Percentiles rank a stretch among this genome's conserved stretches.
These are phyloP conservation scores for Cotesia congregata DNA, from an alignment of 2,888 invertebrate genomes.

Conservation along the genomic window DNA sequence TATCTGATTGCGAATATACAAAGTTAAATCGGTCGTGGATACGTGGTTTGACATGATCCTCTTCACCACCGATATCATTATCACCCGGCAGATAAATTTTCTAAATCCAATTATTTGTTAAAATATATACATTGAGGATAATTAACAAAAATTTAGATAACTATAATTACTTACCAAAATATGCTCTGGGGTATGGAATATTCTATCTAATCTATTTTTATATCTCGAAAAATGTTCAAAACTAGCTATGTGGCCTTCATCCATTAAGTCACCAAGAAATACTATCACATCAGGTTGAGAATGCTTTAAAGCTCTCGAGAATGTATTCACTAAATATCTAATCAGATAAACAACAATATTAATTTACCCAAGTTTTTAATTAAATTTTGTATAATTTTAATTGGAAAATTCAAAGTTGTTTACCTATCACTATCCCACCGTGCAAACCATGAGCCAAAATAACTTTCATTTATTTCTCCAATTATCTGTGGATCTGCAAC, in stretches of 20 bases:
- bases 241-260: slow-evolving; percentile 89
- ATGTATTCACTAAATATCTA: slow-evolving; percentile 87
- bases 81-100: slow-evolving; percentile 93
- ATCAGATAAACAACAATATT: slow-evolving; percentile 29
- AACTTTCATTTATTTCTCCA: slow-evolving; percentile 82
- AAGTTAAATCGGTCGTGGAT: slow-evolving; percentile 81
- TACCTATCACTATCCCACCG: slow-evolving; percentile 93
- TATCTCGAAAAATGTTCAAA: slow-evolving; percentile 81
- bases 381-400: not conserved
- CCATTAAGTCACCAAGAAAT: slow-evolving; percentile 94
- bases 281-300: slow-evolving; percentile 87
- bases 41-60: slow-evolving; percentile 78
- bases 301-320: slow-evolving; percentile 78
- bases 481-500: slow-evolving; percentile 95
- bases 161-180: slow-evolving; percentile 58
- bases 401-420: slow-evolving; percentile 44
- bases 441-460: slow-evolving; percentile 78
- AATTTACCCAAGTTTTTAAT: no score
- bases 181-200: slow-evolving; percentile 73
- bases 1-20: slow-evolving; percentile 74
- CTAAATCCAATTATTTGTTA: slow-evolving; percentile 69
- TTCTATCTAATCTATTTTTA: slow-evolving; percentile 79
- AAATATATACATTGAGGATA: slow-evolving; percentile 4
- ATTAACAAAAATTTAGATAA: slow-evolving; percentile 20
- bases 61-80: slow-evolving; percentile 97